Conservation (phyloP, 2,888 invertebrate genomes). For the Campoplex nolae region DNA sequence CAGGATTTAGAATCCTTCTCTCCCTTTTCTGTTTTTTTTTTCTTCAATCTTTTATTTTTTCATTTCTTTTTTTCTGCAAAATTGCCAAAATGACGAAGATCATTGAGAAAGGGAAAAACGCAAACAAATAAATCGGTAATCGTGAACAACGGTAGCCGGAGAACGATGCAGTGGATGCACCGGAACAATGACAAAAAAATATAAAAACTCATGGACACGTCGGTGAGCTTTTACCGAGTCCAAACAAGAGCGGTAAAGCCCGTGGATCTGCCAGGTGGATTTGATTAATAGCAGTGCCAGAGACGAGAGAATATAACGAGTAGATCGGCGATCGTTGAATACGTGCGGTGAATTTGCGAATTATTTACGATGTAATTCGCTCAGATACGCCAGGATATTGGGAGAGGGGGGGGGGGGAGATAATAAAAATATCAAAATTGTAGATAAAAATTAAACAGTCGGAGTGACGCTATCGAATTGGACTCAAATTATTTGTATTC, state of each 20-base stretch:
- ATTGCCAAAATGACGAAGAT: background rate
- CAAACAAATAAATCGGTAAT: background rate
- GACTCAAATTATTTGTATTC: background rate
- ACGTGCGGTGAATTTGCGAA: constrained; percentile 41
- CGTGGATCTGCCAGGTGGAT: constrained; percentile 26
- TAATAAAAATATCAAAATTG: background rate
- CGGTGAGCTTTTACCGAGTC: constrained; percentile 3
- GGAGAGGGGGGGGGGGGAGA: background rate
- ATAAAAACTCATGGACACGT: constrained; percentile 4
- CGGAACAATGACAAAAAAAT: constrained; percentile 1
- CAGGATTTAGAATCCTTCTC: constrained; percentile 5
- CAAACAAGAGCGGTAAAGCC: background rate
- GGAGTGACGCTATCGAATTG: background rate
- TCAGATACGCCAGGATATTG: background rate
- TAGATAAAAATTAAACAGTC: background rate
- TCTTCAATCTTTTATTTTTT: constrained; percentile 15
- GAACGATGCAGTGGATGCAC: background rate
- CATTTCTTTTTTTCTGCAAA: background rate
- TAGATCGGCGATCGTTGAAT: constrained; percentile 47
- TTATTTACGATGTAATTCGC: constrained; percentile 47
- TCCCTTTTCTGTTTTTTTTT: background rate
- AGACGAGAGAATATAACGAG: constrained; percentile 28
- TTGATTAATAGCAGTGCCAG: constrained; percentile 50
- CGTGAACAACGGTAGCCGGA: background rate
- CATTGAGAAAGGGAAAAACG: background rate